phyloP scores from a whole-genome alignment of 2,113 vertebrate species.

The Mastomys coucha region DNA sequence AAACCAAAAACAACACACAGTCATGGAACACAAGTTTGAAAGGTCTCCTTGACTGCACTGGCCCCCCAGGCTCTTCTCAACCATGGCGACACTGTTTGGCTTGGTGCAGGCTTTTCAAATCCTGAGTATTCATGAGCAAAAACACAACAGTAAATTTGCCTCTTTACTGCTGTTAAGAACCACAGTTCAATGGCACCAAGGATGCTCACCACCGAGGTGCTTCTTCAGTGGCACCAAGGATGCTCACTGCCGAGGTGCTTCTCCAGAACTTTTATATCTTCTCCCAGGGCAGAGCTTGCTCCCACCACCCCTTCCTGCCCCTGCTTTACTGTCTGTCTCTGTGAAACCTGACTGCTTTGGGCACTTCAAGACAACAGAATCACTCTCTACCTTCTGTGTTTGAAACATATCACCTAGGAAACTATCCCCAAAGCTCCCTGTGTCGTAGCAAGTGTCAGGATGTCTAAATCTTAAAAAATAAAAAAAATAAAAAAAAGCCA shows the following conservation, averaged over 20 bases:
- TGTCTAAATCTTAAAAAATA: background rate
- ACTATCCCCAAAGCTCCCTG: too few species aligned
- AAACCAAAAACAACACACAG: background rate
- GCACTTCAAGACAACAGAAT: background rate
- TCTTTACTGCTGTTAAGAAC: background rate
- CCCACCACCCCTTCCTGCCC: accelerated
- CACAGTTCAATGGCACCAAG: background rate
- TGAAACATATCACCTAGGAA: background rate
- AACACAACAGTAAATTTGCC: background rate
- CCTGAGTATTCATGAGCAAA: background rate
- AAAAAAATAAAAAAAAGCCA: background rate
- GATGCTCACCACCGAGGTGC: background rate
- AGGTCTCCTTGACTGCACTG: too few species aligned
- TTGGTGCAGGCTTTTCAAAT: background rate
- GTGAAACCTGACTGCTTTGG: background rate
- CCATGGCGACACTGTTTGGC: too few species aligned
- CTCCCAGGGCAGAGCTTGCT: background rate
- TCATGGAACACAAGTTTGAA: background rate
- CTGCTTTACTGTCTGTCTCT: background rate
- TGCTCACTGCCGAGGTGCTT: accelerated
- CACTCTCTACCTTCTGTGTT: accelerated
- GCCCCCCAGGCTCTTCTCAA: background rate
- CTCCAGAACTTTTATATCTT: background rate
- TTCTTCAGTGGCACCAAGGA: background rate
- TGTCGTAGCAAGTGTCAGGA: background rate